Evolutionary conservation across 1,140 invertebrate species (phyloP), one percentile per base, ranked within the genome.

Genomic region (Dolichoris vasculosae): DNA sequence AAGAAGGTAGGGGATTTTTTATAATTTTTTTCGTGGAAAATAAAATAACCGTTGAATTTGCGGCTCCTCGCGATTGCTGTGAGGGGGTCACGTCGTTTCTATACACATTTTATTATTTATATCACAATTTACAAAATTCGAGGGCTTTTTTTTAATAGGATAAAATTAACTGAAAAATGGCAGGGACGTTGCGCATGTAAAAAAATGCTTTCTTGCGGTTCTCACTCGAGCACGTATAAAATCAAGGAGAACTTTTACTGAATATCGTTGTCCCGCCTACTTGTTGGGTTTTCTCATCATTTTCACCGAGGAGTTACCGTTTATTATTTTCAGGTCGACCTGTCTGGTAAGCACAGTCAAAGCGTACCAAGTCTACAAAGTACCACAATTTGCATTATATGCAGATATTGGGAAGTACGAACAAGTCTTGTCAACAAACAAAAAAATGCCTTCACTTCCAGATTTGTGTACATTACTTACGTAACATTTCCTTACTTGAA

Each of bases 121-220:
- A 93, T 93, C 92, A 93, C 92, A 93, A 93, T 93, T 93, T 93
- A 93, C 92, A 93, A 93, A 93, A 93, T 91, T 93, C 86, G 88
- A 88, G 88, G 88, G 82, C 90, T 88, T 89, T 88, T 75, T 84
- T 89, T 88, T 88, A 86, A 79, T 87, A 86, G 80, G 71, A 86
- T 78, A 85, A 73, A 80, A 75, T 84, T 85, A 86, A 84, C 81
- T 77, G 83, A 88, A 88, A 85, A 73, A 83, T 38, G 85, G 85
- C 85, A 79, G 81, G 85, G 85, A 86, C 85, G 59, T 86, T 83
- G 81, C 81, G 64, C 85, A 86, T 77, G 85, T 83, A 83, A 86
- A 86, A 78, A 86, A 83, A 83, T 79, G 63, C 64, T 83, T 83
- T 82, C 63, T 78, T 82, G 80, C 46, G 82, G 64, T 87, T 88